These are phyloP conservation scores for Tragopan temminckii DNA, from an alignment of 2,797 vertebrate genomes.

Conservation along the genomic window DNA sequence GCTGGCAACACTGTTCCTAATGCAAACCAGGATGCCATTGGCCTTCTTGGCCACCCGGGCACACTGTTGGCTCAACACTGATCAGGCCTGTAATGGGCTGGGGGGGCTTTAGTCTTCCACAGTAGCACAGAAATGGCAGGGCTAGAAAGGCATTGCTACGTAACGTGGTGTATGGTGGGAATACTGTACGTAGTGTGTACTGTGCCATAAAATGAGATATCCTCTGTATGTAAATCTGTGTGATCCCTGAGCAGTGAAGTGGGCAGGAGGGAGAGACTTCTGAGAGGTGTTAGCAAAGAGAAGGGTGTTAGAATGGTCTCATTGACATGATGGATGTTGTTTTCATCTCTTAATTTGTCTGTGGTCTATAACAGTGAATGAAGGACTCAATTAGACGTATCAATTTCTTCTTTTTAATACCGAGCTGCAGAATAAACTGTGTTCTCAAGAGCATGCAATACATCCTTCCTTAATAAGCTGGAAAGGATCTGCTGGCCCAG, in stretches of 20 bases:
- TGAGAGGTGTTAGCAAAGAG: neutral
- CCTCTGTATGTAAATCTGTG: neutral
- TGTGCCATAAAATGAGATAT: neutral
- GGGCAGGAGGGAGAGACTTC: neutral
- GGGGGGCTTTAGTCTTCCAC: neutral
- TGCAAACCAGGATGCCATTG: too few species aligned
- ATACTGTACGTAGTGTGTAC: neutral
- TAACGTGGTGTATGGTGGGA: neutral
- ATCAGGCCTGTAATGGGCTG: neutral
- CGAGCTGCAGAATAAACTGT: constrained; percentile 36
- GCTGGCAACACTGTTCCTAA: too few species aligned
- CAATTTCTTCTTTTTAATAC: constrained; percentile 36
- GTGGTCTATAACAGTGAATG: constrained; percentile 7
- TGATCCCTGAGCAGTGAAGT: neutral
- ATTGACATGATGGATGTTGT: neutral
- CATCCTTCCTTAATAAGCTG: constrained; percentile 50
- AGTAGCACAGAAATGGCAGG: neutral
- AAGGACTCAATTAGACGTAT: constrained; percentile 6
- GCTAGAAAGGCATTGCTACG: neutral
- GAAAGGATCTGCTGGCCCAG: constrained; percentile 75
- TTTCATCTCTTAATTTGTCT: constrained; percentile 24
- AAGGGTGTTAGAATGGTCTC: neutral
- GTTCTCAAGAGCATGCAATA: constrained; percentile 47
- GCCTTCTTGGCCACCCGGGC: too few species aligned
- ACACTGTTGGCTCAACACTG: too few species aligned